phyloP scores from a whole-genome alignment of 1,140 invertebrate genomes.

The Drosophila lini region DNA sequence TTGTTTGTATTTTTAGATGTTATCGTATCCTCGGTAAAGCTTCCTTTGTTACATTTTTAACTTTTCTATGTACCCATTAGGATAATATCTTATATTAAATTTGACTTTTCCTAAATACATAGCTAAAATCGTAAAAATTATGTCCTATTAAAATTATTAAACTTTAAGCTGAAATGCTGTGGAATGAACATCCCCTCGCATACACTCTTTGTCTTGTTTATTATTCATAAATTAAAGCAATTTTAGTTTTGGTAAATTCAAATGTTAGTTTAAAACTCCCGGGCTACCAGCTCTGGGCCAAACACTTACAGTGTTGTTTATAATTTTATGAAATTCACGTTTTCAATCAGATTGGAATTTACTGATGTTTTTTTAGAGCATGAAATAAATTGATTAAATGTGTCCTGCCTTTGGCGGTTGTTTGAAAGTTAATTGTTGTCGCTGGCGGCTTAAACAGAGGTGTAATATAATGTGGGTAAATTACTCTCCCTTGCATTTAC shows the following conservation, averaged over 20 bases:
- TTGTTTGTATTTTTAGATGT: neutral
- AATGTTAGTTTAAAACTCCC: slow-evolving; percentile 13
- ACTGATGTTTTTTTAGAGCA: slow-evolving; percentile 18
- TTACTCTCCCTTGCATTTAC: neutral
- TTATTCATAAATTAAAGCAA: slow-evolving; percentile 30
- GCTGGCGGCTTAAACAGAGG: neutral
- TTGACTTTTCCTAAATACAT: neutral
- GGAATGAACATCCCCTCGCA: neutral
- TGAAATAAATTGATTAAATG: slow-evolving; percentile 35
- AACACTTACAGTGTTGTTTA: neutral
- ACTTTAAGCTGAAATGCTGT: no score
- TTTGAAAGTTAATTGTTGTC: slow-evolving; percentile 32
- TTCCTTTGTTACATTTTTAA: no score
- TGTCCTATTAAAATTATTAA: no score
- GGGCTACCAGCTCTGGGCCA: neutral
- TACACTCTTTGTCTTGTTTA: neutral
- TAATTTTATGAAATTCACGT: neutral
- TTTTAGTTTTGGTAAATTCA: slow-evolving; percentile 28
- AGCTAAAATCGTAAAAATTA: neutral
- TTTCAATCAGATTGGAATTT: slow-evolving; percentile 1
- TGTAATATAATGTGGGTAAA: neutral
- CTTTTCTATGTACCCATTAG: no score
- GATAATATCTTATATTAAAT: no score
- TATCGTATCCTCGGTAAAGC: no score
- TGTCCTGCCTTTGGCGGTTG: slow-evolving; percentile 7